phyloP scores from a whole-genome alignment of 2,113 vertebrate species.

The Leucopternis melanops region DNA sequence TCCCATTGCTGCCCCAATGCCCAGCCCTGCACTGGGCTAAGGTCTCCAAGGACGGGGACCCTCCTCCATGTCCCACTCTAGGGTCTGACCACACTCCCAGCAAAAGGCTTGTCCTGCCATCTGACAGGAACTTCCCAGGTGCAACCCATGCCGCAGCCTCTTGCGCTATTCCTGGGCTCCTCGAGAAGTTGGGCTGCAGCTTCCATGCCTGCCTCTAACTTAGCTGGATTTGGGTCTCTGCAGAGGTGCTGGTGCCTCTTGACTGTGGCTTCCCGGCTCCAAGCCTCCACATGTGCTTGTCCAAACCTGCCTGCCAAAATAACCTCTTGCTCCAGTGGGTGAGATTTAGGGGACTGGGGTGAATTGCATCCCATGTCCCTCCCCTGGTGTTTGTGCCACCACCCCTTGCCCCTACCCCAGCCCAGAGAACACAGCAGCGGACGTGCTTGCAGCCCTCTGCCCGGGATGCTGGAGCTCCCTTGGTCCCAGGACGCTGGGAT shows the following conservation, averaged over 20 bases:
- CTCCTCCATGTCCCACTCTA: no score
- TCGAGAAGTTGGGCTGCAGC: neutral
- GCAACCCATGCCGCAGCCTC: neutral
- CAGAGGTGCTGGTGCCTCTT: neutral
- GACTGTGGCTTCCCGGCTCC: neutral
- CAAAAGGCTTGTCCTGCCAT: neutral
- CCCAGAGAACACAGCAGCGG: neutral
- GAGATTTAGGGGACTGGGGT: fast-evolving
- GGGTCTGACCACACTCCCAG: neutral
- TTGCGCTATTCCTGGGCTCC: fast-evolving
- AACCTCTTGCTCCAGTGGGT: fast-evolving
- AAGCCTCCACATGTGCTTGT: fast-evolving
- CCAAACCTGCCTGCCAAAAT: neutral
- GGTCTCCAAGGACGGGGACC: neutral
- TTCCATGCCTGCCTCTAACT: neutral
- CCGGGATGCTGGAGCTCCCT: neutral
- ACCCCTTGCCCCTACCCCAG: neutral
- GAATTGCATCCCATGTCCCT: neutral
- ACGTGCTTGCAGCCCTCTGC: neutral
- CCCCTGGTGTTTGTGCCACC: neutral
- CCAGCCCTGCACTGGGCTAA: neutral
- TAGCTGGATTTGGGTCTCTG: neutral
- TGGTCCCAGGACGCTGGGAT: neutral
- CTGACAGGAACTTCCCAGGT: neutral
- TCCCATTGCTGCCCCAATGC: neutral